Percentiles rank a stretch among this genome's conserved stretches.
Conservation (phyloP, 2,888 invertebrate genomes). For the Ditula angustiorana region DNA sequence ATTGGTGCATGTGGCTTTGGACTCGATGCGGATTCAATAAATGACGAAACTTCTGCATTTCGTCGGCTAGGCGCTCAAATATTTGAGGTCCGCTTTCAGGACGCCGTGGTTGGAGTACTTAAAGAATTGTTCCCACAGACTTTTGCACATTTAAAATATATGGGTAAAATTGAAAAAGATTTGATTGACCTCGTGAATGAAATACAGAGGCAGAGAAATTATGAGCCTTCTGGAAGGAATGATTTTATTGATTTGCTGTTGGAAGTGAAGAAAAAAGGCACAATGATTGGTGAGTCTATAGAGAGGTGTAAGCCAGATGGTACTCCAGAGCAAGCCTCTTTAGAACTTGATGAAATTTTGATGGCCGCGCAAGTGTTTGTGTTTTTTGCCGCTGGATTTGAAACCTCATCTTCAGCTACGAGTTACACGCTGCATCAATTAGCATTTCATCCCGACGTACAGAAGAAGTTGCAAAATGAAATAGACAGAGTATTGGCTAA, state of each 20-base stretch:
- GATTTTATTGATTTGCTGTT: constrained; percentile 46
- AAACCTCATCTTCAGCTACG: constrained; percentile 67
- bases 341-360: constrained; percentile 38
- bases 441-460: constrained; percentile 59
- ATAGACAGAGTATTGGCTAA: constrained; percentile 58
- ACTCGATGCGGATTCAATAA: constrained; percentile 62
- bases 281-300: no score
- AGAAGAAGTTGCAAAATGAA: constrained; percentile 58
- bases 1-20: constrained; percentile 71
- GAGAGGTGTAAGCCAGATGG: no score
- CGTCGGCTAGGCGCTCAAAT: constrained; percentile 63
- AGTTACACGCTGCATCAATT: constrained; percentile 66
- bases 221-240: constrained; percentile 23
- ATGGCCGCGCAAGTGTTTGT: no score
- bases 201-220: constrained; percentile 33
- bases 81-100: no score
- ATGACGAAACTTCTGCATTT: constrained; percentile 62
- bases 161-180: constrained; percentile 11
- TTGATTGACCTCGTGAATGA: constrained; percentile 38
- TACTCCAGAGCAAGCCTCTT: constrained; percentile 34
- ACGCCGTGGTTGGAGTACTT: constrained; percentile 47
- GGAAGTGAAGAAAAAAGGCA: constrained; percentile 36
- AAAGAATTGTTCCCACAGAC: constrained; percentile 60
- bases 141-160: constrained; percentile 10
- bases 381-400: no score